Percentiles rank a stretch among this genome's conserved stretches.
Conservation (phyloP, 2,888 invertebrate species). For the Busseola fusca region DNA sequence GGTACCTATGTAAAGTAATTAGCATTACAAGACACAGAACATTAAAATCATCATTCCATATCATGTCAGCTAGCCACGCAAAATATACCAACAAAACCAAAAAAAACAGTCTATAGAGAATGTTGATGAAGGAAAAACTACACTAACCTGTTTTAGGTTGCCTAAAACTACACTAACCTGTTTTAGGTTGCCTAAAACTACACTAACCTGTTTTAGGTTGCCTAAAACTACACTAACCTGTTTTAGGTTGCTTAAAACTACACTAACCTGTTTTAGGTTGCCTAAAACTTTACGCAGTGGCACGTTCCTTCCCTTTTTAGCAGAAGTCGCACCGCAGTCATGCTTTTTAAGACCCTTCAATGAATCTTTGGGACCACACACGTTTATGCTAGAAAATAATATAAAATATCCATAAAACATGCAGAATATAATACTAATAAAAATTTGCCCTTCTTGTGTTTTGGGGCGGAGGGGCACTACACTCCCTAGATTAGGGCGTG, state of each 20-base stretch:
- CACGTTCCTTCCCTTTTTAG: conserved; percentile 36
- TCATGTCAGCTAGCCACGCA: no score
- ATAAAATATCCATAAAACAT: not conserved
- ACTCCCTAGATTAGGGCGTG: no score
- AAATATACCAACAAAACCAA: no score
- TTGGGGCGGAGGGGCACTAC: no score
- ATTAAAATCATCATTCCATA: no score
- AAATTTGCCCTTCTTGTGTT: not conserved
- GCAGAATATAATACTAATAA: not conserved
- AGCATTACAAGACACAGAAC: no score
- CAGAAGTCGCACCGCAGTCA: conserved; percentile 46
- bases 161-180: no score
- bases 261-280: conserved; percentile 53
- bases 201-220: conserved; percentile 53
- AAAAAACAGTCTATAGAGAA: no score
- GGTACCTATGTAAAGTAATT: no score
- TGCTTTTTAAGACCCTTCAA: not conserved
- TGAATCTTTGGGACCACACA: fast-evolving
- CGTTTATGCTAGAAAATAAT: not conserved
- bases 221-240: conserved; percentile 66
- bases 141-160: conserved; percentile 53
- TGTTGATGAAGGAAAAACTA: not conserved
- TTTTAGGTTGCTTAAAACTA: conserved; percentile 59
- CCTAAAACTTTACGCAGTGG: conserved; percentile 76
- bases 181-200: no score